phyloP scores from a whole-genome alignment of 2,113 vertebrate species.

The Hipposideros armiger region DNA sequence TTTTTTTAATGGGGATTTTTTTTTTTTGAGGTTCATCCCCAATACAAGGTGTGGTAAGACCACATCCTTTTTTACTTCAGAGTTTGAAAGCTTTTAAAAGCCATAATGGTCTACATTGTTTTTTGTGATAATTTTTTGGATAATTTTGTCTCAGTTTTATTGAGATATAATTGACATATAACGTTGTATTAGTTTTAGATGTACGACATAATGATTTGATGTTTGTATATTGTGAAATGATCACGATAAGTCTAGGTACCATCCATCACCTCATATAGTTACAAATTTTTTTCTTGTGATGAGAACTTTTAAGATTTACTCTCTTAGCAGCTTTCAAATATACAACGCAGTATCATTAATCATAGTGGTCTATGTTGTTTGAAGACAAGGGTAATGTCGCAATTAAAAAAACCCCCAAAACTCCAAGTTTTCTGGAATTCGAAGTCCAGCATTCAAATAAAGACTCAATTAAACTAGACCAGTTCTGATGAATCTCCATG shows the following conservation, averaged over 20 bases:
- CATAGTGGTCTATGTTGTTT: neutral
- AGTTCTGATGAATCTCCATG: slow-evolving; percentile 37
- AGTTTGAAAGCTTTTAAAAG: neutral
- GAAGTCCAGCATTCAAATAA: neutral
- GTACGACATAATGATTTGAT: neutral
- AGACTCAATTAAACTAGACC: neutral
- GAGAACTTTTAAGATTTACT: neutral
- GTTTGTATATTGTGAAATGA: neutral
- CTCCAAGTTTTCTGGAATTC: neutral
- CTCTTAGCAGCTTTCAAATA: neutral
- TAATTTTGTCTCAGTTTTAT: neutral
- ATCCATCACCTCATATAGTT: neutral
- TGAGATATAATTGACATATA: neutral
- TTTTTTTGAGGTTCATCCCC: neutral
- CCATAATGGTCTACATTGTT: neutral
- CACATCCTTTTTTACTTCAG: neutral
- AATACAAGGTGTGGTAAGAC: neutral
- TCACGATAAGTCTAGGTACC: neutral
- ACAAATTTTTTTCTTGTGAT: neutral
- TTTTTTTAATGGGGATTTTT: neutral
- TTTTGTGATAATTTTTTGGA: neutral
- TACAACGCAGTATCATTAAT: neutral
- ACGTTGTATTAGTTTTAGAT: neutral
- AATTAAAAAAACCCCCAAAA: neutral
- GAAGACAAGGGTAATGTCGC: neutral